These are phyloP conservation scores for Calliopum simillimum DNA, from an alignment of 2,888 invertebrate genomes.

Conservation along the genomic window DNA sequence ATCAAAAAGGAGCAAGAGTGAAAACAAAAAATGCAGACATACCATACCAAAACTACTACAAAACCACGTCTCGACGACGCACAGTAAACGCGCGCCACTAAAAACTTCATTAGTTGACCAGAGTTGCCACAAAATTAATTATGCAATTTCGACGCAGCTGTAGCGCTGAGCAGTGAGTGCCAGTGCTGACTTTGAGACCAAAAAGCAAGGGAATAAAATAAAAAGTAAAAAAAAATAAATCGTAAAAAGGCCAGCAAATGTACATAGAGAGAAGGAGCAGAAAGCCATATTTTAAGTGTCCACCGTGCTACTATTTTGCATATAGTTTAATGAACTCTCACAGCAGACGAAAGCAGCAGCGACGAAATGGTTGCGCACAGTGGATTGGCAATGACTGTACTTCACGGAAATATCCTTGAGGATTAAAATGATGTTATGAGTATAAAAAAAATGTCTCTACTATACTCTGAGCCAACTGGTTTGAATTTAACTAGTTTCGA, in stretches of 20 bases:
- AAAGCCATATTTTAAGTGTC: constrained; percentile 12
- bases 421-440: no score
- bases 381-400: no score
- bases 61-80: neutral
- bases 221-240: neutral
- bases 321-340: constrained; percentile 10
- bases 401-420: no score
- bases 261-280: neutral
- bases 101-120: constrained; percentile 28
- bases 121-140: constrained; percentile 34
- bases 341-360: neutral
- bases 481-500: no score
- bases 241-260: no score
- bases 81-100: constrained; percentile 6
- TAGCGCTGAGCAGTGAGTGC: neutral
- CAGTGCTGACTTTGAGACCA: neutral
- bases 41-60: neutral
- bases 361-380: no score
- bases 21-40: neutral
- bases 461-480: no score
- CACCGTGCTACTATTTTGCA: neutral
- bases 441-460: no score
- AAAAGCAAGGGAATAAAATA: neutral
- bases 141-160: constrained; percentile 24
- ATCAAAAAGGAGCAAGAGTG: neutral